A percentile compares a stretch with the other conserved stretches of the same genome.
Evolutionary conservation across 2,888 invertebrate species (phyloP).

Genomic region (Geotrupes spiniger): DNA sequence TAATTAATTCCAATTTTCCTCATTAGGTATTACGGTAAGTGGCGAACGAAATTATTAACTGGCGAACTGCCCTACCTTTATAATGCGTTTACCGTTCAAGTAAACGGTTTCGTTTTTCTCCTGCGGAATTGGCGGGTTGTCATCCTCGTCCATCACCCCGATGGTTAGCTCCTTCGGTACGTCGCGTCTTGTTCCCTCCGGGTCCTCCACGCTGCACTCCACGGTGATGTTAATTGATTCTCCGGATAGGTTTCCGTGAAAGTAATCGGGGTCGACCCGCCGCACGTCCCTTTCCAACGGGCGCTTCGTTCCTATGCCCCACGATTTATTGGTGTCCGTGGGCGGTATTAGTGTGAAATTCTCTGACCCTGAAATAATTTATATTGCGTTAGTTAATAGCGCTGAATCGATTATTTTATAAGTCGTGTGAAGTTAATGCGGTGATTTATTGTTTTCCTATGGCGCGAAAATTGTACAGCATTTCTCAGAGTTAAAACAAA

Average conservation of each 20-base stretch:
- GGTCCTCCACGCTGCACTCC: constrained; percentile 49
- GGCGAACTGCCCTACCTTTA: constrained; percentile 33
- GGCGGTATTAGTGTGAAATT: constrained; percentile 31
- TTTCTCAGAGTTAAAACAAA: no score
- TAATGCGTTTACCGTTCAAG: constrained; percentile 36
- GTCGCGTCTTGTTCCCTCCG: constrained; percentile 41
- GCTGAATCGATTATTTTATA: no score
- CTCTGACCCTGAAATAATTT: constrained; percentile 8
- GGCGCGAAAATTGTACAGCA: no score
- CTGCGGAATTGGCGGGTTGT: constrained; percentile 50
- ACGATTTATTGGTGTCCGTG: constrained; percentile 29
- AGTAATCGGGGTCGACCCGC: constrained; percentile 38
- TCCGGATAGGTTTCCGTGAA: constrained; percentile 45
- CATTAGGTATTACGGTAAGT: no score
- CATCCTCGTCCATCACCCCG: constrained; percentile 55
- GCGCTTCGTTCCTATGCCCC: constrained; percentile 44
- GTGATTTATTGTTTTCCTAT: no score
- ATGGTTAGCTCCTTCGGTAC: constrained; percentile 46
- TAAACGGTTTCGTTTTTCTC: constrained; percentile 40
- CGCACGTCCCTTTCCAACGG: constrained; percentile 35
- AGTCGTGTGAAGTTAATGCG: no score
- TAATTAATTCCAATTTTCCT: no score
- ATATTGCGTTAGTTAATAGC: no score
- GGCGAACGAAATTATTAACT: no score
- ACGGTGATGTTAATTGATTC: constrained; percentile 40